phyloP scores from a whole-genome alignment of 1,140 invertebrate species.

The Oreohelix idahoensis region DNA sequence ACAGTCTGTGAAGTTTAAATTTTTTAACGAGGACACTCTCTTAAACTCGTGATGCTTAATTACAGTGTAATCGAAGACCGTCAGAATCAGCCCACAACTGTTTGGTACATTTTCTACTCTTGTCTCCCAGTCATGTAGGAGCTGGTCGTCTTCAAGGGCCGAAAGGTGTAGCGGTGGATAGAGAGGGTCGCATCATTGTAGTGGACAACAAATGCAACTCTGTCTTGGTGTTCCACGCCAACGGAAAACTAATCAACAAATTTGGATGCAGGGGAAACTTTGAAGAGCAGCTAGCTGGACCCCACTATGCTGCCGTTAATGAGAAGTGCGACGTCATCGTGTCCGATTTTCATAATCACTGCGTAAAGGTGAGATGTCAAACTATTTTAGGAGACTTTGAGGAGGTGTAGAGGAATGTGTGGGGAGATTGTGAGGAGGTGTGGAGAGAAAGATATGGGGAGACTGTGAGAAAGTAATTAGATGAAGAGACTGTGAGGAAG shows the following conservation, averaged over 20 bases:
- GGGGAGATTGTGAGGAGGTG: too few relatives aligned
- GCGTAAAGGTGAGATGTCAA: slow-evolving; percentile 71
- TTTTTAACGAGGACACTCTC: too few relatives aligned
- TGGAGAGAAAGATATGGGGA: too few relatives aligned
- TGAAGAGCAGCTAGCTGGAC: slow-evolving; percentile 77
- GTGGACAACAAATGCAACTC: slow-evolving; percentile 78
- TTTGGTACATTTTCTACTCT: not conserved
- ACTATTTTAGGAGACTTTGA: too few relatives aligned
- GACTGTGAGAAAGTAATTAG: too few relatives aligned
- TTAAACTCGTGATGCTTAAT: too few relatives aligned
- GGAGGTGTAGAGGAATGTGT: too few relatives aligned
- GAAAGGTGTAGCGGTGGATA: slow-evolving; percentile 76
- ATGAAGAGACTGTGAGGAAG: too few relatives aligned
- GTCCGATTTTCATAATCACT: slow-evolving; percentile 78
- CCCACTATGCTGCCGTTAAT: slow-evolving; percentile 77
- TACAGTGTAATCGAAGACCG: too few relatives aligned
- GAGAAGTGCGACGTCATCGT: slow-evolving; percentile 75
- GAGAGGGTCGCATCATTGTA: slow-evolving; percentile 76
- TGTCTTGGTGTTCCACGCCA: slow-evolving; percentile 76
- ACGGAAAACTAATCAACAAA: slow-evolving; percentile 73
- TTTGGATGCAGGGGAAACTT: slow-evolving; percentile 72
- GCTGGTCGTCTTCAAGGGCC: slow-evolving; percentile 76
- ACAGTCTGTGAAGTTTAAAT: too few relatives aligned
- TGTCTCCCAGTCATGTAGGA: slow-evolving; percentile 70
- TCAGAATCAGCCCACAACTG: too few relatives aligned